Base-by-base conservation (phyloP, 2,797 vertebrate genomes). In the Lycodopsis pacificus region DNA sequence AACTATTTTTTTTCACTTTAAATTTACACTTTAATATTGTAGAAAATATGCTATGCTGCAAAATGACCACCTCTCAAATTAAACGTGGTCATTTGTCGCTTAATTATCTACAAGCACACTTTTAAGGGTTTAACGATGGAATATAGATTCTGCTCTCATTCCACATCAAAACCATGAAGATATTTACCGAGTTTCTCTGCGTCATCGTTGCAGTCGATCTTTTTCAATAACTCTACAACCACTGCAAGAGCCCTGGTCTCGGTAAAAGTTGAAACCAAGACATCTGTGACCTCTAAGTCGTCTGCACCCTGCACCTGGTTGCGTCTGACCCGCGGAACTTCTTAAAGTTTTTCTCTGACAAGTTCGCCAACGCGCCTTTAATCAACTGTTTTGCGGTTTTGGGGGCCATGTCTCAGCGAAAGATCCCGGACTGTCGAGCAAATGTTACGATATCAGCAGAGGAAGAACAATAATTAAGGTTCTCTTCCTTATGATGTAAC, bases 161-260 rank as follows among this genome's bases (percentile, higher is more conserved):
- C 13, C 19, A 15, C 20, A 19, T n/a, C 8, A 12, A 42, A 58
- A 44, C 20, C 36, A 42, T 0, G 14, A 5, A 14, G 12, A 27
- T 54, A 57, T 3, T 77, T 51, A 82, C 76, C 48, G 0, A 82
- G 71, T 1, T 0, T 0, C 0, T 20, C 0, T 2, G 71, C 79
- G 0, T 42, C 38, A 0, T 17, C 0, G 1, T 0, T 0, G 17
- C 79, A 81, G 0, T 0, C 15, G 0, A 79, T 76, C 1, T 25
- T 1, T 2, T 0, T 13, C 19, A 85, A 4, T 0, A 85, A 3
- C 5, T 73, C 32, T 0, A 0, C 5, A 0, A 40, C 15, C 36
- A 76, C 71, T 0, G 0, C 0, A 2, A 10, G 15, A 34, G 73
- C 73, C 0, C 0, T 0, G 3, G 1, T 0, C 17, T 71, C 73